Conservation (phyloP, 2,113 vertebrate genomes). For the Clupea harengus region DNA sequence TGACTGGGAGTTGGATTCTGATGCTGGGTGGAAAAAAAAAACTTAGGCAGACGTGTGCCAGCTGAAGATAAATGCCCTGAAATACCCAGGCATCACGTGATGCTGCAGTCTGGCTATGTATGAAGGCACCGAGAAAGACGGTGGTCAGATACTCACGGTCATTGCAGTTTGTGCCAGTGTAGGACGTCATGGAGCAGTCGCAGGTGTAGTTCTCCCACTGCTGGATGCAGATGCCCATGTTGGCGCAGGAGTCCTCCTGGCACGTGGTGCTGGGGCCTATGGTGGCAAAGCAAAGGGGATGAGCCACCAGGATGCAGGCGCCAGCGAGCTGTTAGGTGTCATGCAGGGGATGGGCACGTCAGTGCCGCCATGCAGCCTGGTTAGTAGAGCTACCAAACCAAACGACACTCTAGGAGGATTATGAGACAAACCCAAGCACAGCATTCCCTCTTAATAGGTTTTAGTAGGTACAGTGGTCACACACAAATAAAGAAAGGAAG, state of each 20-base stretch:
- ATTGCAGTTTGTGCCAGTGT: slow-evolving; percentile 91
- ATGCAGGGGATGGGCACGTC: slow-evolving; percentile 51
- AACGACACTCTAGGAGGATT: slow-evolving; percentile 30
- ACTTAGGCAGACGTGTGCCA: background rate
- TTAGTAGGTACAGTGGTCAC: slow-evolving; percentile 41
- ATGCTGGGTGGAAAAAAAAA: background rate
- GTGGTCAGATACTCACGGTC: slow-evolving; percentile 84
- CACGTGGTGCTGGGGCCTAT: slow-evolving; percentile 93
- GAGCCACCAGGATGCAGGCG: slow-evolving; percentile 32
- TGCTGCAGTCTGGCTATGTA: no score
- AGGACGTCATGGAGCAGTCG: slow-evolving; percentile 95
- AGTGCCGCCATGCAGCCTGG: slow-evolving; percentile 44
- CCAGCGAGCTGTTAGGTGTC: slow-evolving; percentile 33
- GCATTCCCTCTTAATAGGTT: slow-evolving; percentile 50
- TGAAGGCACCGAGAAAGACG: background rate
- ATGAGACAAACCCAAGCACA: slow-evolving; percentile 36
- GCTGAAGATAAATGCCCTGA: no score
- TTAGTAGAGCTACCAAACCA: slow-evolving; percentile 41
- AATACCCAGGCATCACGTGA: no score
- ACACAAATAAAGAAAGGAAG: slow-evolving; percentile 32
- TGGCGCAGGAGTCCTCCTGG: slow-evolving; percentile 93
- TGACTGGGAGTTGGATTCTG: no score
- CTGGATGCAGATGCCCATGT: slow-evolving; percentile 95
- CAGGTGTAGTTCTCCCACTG: slow-evolving; percentile 97
- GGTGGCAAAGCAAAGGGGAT: slow-evolving; percentile 43